Evolutionary conservation across 2,797 vertebrate genomes (phyloP).

Genomic region (Alfaro cultratus): DNA sequence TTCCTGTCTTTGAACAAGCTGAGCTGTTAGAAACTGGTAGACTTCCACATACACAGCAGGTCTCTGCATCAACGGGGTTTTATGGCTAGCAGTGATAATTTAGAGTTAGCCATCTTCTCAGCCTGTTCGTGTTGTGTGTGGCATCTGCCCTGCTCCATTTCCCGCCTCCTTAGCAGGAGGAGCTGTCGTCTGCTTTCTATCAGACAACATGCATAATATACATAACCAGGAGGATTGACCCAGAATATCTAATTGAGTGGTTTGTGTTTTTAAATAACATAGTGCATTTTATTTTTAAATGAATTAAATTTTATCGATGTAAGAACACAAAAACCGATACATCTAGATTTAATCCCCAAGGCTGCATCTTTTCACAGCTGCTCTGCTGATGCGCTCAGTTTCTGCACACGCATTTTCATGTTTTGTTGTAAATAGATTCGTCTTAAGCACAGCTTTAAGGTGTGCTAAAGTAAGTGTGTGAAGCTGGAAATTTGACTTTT

Average conservation of each 20-base stretch:
- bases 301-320: neutral
- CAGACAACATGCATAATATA: neutral
- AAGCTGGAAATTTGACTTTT: neutral
- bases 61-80: neutral
- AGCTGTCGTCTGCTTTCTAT: neutral
- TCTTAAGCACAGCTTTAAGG: no score
- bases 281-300: neutral
- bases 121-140: neutral
- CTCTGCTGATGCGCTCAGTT: neutral
- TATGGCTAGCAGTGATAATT: neutral
- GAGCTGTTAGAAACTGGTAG: neutral
- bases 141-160: neutral
- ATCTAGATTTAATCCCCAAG: neutral
- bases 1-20: neutral
- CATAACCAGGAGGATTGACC: neutral
- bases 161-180: neutral
- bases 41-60: neutral
- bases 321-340: neutral
- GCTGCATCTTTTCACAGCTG: neutral
- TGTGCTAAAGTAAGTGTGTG: neutral
- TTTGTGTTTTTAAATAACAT: neutral
- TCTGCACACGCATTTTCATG: neutral
- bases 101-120: neutral
- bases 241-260: neutral
- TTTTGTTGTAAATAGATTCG: neutral